These are phyloP conservation scores for Drosophila nigrodunni DNA, from an alignment of 1,140 invertebrate genomes.

Conservation along the genomic window DNA sequence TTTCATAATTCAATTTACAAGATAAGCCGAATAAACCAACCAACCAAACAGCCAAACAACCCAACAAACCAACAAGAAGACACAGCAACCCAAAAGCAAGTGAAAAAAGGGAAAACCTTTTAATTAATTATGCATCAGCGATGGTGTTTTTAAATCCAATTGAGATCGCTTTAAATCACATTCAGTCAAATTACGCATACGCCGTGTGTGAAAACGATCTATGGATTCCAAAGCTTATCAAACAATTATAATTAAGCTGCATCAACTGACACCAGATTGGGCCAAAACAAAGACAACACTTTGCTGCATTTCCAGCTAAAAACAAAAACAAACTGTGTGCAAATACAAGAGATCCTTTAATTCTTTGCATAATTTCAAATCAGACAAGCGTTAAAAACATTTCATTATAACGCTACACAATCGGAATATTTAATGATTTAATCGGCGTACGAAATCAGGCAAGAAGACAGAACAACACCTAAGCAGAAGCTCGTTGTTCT, in stretches of 20 bases:
- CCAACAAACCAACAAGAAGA: too few species aligned
- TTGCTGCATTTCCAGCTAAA: slow-evolving; percentile 62
- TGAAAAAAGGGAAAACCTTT: slow-evolving; percentile 60
- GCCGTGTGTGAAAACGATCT: slow-evolving; percentile 46
- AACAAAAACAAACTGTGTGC: slow-evolving; percentile 18
- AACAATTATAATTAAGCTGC: slow-evolving; percentile 7
- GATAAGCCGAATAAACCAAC: slow-evolving; percentile 61
- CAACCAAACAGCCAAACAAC: slow-evolving; percentile 44
- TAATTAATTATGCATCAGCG: slow-evolving; percentile 83
- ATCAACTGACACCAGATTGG: neutral
- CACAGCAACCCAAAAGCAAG: slow-evolving; percentile 47
- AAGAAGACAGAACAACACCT: slow-evolving; percentile 65
- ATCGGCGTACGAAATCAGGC: slow-evolving; percentile 68
- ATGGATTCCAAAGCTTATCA: slow-evolving; percentile 13
- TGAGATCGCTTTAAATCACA: slow-evolving; percentile 61
- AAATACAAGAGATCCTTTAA: slow-evolving; percentile 69
- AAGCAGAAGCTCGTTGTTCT: slow-evolving; percentile 50
- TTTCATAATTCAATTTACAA: slow-evolving; percentile 83
- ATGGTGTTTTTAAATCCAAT: slow-evolving; percentile 77
- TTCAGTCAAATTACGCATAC: slow-evolving; percentile 58
- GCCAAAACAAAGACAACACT: slow-evolving; percentile 35
- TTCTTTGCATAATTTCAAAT: slow-evolving; percentile 81
- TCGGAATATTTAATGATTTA: slow-evolving; percentile 85
- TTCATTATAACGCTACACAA: slow-evolving; percentile 85
- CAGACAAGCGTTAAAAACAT: slow-evolving; percentile 84